These are phyloP conservation scores for Zeus faber DNA, from an alignment of 2,113 vertebrate species.

Conservation along the genomic window DNA sequence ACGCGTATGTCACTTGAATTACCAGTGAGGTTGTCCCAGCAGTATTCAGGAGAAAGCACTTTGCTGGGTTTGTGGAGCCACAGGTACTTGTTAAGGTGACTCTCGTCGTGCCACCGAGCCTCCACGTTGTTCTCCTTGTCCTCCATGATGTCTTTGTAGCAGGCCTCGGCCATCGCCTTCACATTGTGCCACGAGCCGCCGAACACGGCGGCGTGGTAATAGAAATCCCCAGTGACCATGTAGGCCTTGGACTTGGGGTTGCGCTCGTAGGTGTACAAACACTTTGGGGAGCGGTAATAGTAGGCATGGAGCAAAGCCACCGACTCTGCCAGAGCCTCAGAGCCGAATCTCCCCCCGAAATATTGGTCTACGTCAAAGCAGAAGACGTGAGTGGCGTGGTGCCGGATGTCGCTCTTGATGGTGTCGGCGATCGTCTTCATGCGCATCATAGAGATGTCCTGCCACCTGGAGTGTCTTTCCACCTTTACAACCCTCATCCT, in stretches of 20 bases:
- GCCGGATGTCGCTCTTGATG: slow-evolving; percentile 58
- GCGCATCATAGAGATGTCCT: slow-evolving; percentile 79
- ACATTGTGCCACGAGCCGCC: slow-evolving; percentile 70
- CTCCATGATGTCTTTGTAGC: slow-evolving; percentile 54
- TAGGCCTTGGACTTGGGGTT: slow-evolving; percentile 65
- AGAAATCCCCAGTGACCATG: slow-evolving; percentile 68
- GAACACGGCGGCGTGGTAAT: slow-evolving; percentile 80
- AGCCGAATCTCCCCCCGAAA: slow-evolving; percentile 70
- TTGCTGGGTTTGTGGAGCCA: slow-evolving; percentile 73
- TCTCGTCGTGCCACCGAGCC: slow-evolving; percentile 81
- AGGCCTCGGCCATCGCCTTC: slow-evolving; percentile 55
- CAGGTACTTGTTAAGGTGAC: slow-evolving; percentile 80
- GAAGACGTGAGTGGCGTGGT: slow-evolving; percentile 62
- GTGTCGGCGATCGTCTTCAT: slow-evolving; percentile 66
- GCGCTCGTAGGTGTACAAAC: slow-evolving; percentile 65
- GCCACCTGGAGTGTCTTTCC: slow-evolving; percentile 64
- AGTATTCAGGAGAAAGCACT: slow-evolving; percentile 81
- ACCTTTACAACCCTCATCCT: slow-evolving; percentile 53
- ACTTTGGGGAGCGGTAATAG: slow-evolving; percentile 60
- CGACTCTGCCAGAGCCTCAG: slow-evolving; percentile 70
- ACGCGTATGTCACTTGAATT: slow-evolving; percentile 44
- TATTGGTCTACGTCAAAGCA: slow-evolving; percentile 78
- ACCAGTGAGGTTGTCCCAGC: slow-evolving; percentile 66
- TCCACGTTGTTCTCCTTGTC: slow-evolving; percentile 71
- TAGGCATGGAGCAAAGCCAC: slow-evolving; percentile 77